Percentiles rank a stretch among this genome's conserved stretches.
Conservation (phyloP, 2,113 vertebrate genomes). For the Thomomys bottae region DNA sequence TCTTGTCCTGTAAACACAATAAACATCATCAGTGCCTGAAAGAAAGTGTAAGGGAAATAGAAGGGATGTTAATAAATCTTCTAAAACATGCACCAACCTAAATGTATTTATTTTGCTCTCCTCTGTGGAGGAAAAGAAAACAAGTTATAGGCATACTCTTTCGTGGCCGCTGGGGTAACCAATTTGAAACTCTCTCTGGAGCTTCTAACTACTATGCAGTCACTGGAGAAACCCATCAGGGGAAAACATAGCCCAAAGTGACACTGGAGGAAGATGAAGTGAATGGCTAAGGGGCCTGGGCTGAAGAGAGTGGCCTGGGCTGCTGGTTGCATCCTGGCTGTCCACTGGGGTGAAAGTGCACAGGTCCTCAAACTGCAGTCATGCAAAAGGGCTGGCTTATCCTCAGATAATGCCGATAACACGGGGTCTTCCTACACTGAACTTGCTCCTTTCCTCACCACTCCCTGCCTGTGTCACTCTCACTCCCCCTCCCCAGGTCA, state of each 20-base stretch:
- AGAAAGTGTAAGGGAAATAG: background rate
- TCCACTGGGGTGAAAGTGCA: background rate
- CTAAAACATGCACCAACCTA: background rate
- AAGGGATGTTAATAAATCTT: background rate
- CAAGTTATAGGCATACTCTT: background rate
- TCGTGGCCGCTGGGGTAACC: background rate
- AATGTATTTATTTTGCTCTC: background rate
- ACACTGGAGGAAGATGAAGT: too few relatives aligned
- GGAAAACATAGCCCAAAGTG: too few relatives aligned
- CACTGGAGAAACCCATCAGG: background rate
- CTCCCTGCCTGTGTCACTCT: fast-evolving
- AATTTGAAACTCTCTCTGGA: background rate
- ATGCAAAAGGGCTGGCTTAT: background rate
- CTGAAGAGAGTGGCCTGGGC: too few relatives aligned
- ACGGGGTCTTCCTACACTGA: background rate
- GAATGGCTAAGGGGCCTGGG: too few relatives aligned
- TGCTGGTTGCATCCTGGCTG: too few relatives aligned
- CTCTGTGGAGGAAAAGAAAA: background rate
- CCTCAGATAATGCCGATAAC: fast-evolving
- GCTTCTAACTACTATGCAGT: too few relatives aligned
- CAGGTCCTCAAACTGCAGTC: too few relatives aligned
- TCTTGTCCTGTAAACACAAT: slow-evolving; percentile 91
- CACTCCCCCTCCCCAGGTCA: background rate
- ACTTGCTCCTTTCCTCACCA: too few relatives aligned
- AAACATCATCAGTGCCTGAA: slow-evolving; percentile 26